phyloP scores from a whole-genome alignment of 2,113 vertebrate species.

The Labeo catla region DNA sequence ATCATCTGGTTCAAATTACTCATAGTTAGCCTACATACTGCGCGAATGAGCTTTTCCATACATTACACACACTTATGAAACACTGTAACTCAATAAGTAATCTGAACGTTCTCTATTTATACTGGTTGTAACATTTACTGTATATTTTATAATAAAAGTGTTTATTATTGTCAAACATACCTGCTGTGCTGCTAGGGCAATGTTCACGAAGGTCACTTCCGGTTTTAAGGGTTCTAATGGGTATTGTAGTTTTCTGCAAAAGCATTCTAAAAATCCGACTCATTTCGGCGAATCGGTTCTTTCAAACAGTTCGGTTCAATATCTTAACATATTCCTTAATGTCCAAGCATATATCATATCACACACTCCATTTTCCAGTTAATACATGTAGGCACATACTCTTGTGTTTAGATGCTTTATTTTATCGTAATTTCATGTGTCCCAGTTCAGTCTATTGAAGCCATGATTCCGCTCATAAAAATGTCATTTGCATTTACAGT shows the following conservation, averaged over 20 bases:
- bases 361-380: background rate
- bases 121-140: background rate
- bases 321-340: background rate
- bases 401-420: background rate
- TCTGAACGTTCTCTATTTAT: background rate
- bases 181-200: background rate
- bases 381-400: background rate
- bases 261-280: background rate
- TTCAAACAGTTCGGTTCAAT: background rate
- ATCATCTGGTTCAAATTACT: conserved; percentile 11
- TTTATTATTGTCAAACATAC: background rate
- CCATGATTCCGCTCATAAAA: background rate
- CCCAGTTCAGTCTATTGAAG: background rate
- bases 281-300: background rate
- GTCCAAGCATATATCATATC: background rate
- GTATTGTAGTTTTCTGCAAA: conserved; percentile 12
- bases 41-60: background rate
- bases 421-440: background rate
- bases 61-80: background rate
- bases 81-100: background rate
- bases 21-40: background rate
- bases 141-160: background rate
- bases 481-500: background rate
- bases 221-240: background rate
- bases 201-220: background rate